Conservation (phyloP, 1,140 invertebrate species). For the Panagrolaimus sp. region DNA sequence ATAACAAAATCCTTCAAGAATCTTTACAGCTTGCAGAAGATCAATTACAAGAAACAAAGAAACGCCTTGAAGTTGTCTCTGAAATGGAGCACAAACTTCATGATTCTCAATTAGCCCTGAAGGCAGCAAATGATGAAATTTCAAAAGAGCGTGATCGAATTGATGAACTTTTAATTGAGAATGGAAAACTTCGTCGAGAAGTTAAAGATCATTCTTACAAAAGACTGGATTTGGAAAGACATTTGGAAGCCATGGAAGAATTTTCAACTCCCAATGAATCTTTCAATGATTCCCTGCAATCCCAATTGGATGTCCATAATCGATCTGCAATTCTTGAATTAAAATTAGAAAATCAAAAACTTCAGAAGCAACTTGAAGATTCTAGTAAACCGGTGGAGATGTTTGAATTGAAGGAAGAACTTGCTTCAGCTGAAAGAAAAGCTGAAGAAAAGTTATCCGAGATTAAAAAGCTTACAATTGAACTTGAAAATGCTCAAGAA, state of each 20-base stretch:
- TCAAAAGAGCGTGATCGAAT: slow-evolving; percentile 29
- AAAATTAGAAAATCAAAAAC: slow-evolving; percentile 38
- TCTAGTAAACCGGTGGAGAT: slow-evolving; percentile 29
- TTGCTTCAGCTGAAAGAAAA: slow-evolving; percentile 3
- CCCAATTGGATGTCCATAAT: slow-evolving; percentile 34
- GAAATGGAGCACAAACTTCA: not conserved
- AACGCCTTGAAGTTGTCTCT: not conserved
- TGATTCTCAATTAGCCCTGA: not conserved
- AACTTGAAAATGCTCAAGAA: slow-evolving; percentile 2
- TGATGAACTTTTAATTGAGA: slow-evolving; percentile 37
- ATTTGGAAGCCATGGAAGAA: slow-evolving; percentile 25
- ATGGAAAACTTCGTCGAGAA: slow-evolving; percentile 38
- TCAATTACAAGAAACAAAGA: not conserved
- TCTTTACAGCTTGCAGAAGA: not conserved
- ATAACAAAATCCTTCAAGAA: not conserved
- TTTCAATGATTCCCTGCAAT: slow-evolving; percentile 32
- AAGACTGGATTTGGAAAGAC: slow-evolving; percentile 30
- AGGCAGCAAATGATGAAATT: not conserved
- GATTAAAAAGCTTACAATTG: not conserved
- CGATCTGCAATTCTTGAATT: slow-evolving; percentile 39
- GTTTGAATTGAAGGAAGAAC: slow-evolving; percentile 31
- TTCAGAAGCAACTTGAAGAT: slow-evolving; percentile 36
- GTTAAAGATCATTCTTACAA: slow-evolving; percentile 35
- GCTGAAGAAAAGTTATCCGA: not conserved
- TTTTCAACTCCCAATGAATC: slow-evolving; percentile 18